Percentiles rank a stretch among this genome's conserved stretches.
Conservation (phyloP, 2,113 vertebrate species). For the Shinisaurus crocodilurus region DNA sequence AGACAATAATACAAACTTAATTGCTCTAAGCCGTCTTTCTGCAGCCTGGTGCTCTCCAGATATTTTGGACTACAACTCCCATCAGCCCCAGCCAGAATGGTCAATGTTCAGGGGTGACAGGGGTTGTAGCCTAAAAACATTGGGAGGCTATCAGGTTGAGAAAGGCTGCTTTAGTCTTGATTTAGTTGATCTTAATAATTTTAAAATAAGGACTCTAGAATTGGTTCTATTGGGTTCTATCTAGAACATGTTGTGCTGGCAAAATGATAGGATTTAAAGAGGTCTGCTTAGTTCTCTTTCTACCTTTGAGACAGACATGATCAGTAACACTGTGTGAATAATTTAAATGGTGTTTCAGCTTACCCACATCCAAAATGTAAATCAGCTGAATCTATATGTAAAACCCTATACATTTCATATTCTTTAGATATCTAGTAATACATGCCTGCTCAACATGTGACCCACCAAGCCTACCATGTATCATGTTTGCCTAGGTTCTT, state of each 20-base stretch:
- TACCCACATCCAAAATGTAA: neutral
- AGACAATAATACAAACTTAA: neutral
- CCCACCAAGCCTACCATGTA: too few relatives aligned
- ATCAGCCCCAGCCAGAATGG: too few relatives aligned
- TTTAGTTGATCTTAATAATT: neutral
- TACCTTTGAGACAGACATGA: neutral
- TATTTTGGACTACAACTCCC: too few relatives aligned
- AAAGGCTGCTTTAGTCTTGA: neutral
- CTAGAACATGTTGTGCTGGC: neutral
- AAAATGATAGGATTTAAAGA: conserved; percentile 1
- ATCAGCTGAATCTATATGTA: too few relatives aligned
- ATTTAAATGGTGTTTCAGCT: neutral
- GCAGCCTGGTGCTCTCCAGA: too few relatives aligned
- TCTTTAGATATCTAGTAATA: too few relatives aligned
- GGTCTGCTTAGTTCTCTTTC: neutral
- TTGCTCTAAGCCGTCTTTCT: neutral
- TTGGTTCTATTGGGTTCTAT: conserved; percentile 1
- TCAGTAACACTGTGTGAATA: neutral
- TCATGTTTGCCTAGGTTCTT: too few relatives aligned
- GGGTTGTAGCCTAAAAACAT: too few relatives aligned
- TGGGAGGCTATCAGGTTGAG: neutral
- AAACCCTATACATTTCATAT: too few relatives aligned
- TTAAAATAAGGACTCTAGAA: neutral
- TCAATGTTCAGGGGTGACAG: too few relatives aligned
- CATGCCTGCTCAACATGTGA: too few relatives aligned